Conservation (phyloP, 1,140 invertebrate genomes). For the Carcinoscorpius rotundicauda region DNA sequence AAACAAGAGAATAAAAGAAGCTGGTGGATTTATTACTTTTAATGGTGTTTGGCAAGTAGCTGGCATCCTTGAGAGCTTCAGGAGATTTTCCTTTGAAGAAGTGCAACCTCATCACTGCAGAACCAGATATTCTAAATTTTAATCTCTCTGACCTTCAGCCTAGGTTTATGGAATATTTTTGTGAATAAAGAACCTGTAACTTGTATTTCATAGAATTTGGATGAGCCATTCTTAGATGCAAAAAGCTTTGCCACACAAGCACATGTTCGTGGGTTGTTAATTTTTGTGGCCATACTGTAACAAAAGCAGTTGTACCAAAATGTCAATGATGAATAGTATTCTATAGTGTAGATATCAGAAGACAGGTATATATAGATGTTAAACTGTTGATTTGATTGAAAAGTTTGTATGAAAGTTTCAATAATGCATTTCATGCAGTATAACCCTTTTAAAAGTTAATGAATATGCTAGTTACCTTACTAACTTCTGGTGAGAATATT, state of each 20-base stretch:
- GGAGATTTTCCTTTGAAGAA: slow-evolving; percentile 94
- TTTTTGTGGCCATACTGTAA: too few species aligned
- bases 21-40: slow-evolving; percentile 84
- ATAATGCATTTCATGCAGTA: too few species aligned
- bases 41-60: slow-evolving; percentile 94
- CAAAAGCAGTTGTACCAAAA: too few species aligned
- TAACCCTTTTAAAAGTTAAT: too few species aligned
- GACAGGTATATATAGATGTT: too few species aligned
- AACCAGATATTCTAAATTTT: slow-evolving; percentile 91
- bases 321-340: too few species aligned
- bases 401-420: too few species aligned
- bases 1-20: slow-evolving; percentile 73
- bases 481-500: too few species aligned
- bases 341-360: too few species aligned
- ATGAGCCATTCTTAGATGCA: slow-evolving; percentile 74
- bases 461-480: too few species aligned
- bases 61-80: slow-evolving; percentile 76
- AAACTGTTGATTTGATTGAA: too few species aligned
- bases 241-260: slow-evolving; percentile 79
- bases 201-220: slow-evolving; percentile 51
- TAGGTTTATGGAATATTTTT: slow-evolving; percentile 88
- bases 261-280: slow-evolving; percentile 61
- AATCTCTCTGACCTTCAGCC: slow-evolving; percentile 55
- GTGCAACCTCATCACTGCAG: slow-evolving; percentile 80
- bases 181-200: slow-evolving; percentile 84